A percentile compares a stretch with the other conserved stretches of the same genome.
Evolutionary conservation across 2,797 vertebrate genomes (phyloP).

Genomic region (Mastacembelus armatus): DNA sequence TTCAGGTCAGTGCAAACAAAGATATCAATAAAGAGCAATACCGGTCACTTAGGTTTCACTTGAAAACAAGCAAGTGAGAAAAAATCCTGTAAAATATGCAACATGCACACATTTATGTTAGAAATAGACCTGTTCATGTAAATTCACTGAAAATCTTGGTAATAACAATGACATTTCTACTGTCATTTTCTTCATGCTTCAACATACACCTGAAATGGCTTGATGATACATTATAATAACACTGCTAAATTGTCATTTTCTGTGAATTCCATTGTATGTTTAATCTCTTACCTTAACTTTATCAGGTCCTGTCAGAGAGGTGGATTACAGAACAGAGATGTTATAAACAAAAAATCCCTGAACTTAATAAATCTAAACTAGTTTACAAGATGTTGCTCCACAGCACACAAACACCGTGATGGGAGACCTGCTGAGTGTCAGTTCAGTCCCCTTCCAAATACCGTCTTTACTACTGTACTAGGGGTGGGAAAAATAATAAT

Average conservation of each 20-base stretch:
- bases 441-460: conserved; percentile 25
- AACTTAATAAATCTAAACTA: conserved; percentile 3
- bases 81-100: background rate
- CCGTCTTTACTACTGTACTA: background rate
- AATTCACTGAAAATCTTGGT: background rate
- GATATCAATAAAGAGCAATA: background rate
- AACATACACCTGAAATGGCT: background rate
- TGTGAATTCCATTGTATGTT: conserved; percentile 21
- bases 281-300: conserved; percentile 84
- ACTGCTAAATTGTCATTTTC: background rate
- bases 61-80: background rate
- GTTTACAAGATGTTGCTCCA: conserved; percentile 39
- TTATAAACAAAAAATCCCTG: conserved; percentile 48
- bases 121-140: background rate
- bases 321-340: conserved; percentile 65
- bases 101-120: fast-evolving
- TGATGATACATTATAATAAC: background rate
- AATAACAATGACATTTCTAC: background rate
- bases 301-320: conserved; percentile 80
- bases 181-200: background rate
- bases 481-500: no score
- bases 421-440: conserved; percentile 25
- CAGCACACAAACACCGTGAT: conserved; percentile 20
- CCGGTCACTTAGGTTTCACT: background rate
- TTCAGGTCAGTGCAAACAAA: background rate